A percentile compares a stretch with the other conserved stretches of the same genome.
Evolutionary conservation across 2,888 invertebrate species (phyloP).

Genomic region (Acanthosepion lycidas): DNA sequence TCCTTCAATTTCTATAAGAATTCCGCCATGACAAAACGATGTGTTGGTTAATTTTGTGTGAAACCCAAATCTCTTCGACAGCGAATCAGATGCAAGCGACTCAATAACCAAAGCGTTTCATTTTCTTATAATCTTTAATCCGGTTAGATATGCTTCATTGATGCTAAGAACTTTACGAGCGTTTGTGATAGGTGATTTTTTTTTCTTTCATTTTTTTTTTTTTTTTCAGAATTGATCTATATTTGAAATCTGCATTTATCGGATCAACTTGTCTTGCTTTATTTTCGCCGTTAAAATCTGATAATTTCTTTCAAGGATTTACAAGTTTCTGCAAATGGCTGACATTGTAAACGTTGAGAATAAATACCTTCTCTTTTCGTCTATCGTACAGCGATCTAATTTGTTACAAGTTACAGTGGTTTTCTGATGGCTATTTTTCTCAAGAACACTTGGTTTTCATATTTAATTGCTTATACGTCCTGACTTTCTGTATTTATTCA

Average conservation of each 20-base stretch:
- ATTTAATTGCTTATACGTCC: too few relatives aligned
- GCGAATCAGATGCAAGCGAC: neutral
- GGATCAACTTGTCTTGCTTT: neutral
- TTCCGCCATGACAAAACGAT: neutral
- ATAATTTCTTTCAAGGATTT: neutral
- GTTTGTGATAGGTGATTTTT: neutral
- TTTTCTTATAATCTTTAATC: constrained; percentile 21
- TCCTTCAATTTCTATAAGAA: neutral
- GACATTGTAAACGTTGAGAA: neutral
- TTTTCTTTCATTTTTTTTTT: neutral
- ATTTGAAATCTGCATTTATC: neutral
- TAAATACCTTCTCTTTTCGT: neutral
- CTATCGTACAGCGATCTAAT: neutral
- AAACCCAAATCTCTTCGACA: neutral
- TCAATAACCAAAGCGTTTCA: neutral
- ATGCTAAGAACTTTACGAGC: neutral
- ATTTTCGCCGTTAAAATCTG: neutral
- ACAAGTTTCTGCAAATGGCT: neutral
- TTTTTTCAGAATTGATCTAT: neutral
- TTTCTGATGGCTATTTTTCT: too few relatives aligned
- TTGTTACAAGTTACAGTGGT: neutral
- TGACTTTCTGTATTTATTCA: too few relatives aligned
- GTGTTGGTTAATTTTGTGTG: neutral
- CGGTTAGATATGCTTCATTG: neutral
- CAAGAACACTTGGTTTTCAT: too few relatives aligned